Percentiles rank a stretch among this genome's conserved stretches.
Evolutionary conservation across 2,113 vertebrate species (phyloP).

Genomic region (Todiramphus saurophagus): DNA sequence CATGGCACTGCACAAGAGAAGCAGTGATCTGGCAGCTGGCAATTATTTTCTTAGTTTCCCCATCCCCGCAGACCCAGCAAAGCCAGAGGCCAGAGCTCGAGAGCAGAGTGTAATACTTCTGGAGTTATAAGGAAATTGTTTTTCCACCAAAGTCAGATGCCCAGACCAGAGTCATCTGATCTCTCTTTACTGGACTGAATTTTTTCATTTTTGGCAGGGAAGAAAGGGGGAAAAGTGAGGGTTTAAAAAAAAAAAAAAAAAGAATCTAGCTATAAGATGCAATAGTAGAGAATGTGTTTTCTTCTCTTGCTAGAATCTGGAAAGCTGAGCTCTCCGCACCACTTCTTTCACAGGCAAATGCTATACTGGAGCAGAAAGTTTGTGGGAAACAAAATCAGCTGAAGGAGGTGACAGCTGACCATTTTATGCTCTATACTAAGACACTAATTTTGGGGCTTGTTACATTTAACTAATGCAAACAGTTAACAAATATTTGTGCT

Average conservation of each 20-base stretch:
- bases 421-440: not conserved
- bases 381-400: not conserved
- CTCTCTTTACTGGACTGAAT: not conserved
- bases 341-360: not conserved
- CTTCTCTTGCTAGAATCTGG: not conserved
- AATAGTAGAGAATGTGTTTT: not conserved
- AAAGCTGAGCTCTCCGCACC: not conserved
- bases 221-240: not conserved
- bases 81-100: not conserved
- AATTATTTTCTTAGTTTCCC: not conserved
- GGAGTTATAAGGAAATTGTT: not conserved
- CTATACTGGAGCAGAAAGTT: not conserved
- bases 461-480: not conserved
- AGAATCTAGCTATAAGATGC: not conserved
- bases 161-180: not conserved
- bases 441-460: not conserved
- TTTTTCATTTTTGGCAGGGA: not conserved
- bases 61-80: not conserved
- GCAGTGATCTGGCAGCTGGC: not conserved
- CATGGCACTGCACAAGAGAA: fast-evolving
- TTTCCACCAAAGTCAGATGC: not conserved
- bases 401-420: not conserved
- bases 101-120: not conserved
- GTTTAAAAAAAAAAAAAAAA: not conserved
- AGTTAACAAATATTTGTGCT: not conserved